Evolutionary conservation across 2,888 invertebrate species (phyloP), one percentile per base, ranked within the genome.

Genomic region (Drosophila mayaguana): DNA sequence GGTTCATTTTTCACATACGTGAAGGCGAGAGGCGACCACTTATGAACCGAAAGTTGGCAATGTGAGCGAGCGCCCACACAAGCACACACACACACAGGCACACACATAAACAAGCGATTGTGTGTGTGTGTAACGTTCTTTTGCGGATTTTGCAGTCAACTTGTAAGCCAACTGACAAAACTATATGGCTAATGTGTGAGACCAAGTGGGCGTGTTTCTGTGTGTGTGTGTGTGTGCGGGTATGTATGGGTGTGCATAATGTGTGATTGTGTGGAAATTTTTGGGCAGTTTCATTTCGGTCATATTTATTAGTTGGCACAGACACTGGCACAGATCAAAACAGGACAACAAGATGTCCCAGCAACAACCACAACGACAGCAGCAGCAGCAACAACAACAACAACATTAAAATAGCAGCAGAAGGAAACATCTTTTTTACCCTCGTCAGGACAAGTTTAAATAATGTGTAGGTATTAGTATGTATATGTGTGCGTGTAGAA

Each of bases 271-370:
- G 82, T 88, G 83, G 79, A 88, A 85, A 83, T 83, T 87, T 89
- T 90, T 89, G 90, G 90, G 91, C 90, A 88, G 91, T 89, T 91
- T 89, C 90, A 90, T 91, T 91, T 90, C 80, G 90, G 90, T 91
- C 89, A 90, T 91, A 91, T 91, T 91, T 91, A 91, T 91, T 91
- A 91, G 91, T 90, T 91, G 90, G 90, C 86, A 81, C 83, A 86
- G 78, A 81, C 83, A 88, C 69, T 78, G 66, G 66, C 63, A 68
- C 72, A 75, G 67, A 87, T 86, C 80, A 85, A 90, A 89, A 82
- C 83, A 89, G 82, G 82, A 87, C 84, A 90, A 80, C 73, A 83
- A 86, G 83, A 78, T 72, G 72, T 57, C 57, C 65, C 61, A 73
- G 50, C 59, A 78, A 43, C 34, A 72, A 34, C 25, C 43, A 61